A percentile compares a stretch with the other conserved stretches of the same genome.
phyloP scores from a whole-genome alignment of 2,797 vertebrate genomes.

The Gephyroberyx darwinii region DNA sequence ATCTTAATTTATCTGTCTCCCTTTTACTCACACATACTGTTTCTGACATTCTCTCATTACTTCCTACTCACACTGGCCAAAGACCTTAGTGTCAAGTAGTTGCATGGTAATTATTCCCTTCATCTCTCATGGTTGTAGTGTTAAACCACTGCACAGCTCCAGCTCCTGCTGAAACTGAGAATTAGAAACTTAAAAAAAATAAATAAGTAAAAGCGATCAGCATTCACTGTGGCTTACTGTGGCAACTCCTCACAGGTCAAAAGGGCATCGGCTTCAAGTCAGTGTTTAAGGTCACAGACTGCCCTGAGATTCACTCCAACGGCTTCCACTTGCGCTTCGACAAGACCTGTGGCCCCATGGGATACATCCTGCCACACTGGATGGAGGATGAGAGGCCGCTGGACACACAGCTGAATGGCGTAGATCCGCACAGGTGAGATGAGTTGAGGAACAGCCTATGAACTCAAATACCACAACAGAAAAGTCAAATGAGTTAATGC shows the following conservation, averaged over 20 bases:
- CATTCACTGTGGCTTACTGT: too few relatives aligned
- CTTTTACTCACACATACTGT: too few relatives aligned
- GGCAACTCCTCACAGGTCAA: slow-evolving; percentile 75
- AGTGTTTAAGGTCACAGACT: slow-evolving; percentile 85
- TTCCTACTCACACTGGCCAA: not conserved
- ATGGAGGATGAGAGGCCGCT: slow-evolving; percentile 71
- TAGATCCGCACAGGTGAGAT: slow-evolving; percentile 71
- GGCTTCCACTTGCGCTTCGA: slow-evolving; percentile 83
- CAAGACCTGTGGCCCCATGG: slow-evolving; percentile 82
- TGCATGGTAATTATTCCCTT: too few relatives aligned
- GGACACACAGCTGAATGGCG: slow-evolving; percentile 50
- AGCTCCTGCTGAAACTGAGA: not conserved
- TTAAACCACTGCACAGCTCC: too few relatives aligned
- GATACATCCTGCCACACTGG: slow-evolving; percentile 88
- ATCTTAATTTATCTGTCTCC: not conserved
- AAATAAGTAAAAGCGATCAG: too few relatives aligned
- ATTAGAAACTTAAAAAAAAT: too few relatives aligned
- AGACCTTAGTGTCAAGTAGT: too few relatives aligned
- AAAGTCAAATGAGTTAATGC: not conserved
- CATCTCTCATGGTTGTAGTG: too few relatives aligned
- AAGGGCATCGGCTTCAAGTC: slow-evolving; percentile 88
- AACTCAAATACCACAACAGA: not conserved
- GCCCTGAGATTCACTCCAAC: slow-evolving; percentile 86
- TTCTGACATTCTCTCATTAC: slow-evolving; percentile 4
- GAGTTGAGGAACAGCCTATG: not conserved